Evolutionary conservation across 2,113 vertebrate genomes (phyloP).

Genomic region (Lampris incognitus): DNA sequence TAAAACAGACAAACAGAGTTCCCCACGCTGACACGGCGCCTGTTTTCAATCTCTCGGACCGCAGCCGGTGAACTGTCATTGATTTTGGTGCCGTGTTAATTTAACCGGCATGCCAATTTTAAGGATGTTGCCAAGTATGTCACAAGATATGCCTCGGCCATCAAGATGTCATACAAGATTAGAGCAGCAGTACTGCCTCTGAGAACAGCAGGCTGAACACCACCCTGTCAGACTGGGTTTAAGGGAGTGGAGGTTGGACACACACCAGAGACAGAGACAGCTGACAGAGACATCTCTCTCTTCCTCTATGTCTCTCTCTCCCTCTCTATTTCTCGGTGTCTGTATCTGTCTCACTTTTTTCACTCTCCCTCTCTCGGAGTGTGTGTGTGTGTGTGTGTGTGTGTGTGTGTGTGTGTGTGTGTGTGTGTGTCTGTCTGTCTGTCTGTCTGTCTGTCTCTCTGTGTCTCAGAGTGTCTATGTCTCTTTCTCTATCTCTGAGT

Average conservation of each 20-base stretch:
- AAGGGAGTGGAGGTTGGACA: slow-evolving; percentile 68
- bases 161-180: slow-evolving; percentile 8
- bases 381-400: no score
- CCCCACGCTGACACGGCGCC: neutral
- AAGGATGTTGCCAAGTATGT: neutral
- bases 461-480: no score
- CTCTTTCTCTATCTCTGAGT: no score
- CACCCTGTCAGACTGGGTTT: slow-evolving; percentile 70
- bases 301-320: slow-evolving; percentile 38
- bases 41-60: neutral
- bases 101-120: neutral
- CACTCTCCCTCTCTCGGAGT: no score
- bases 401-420: no score
- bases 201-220: slow-evolving; percentile 52
- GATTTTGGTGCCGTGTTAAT: neutral
- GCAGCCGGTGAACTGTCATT: no score
- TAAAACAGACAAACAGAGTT: neutral
- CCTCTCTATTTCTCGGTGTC: neutral
- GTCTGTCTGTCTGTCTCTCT: no score
- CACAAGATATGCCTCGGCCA: neutral
- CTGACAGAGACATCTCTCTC: slow-evolving; percentile 67
- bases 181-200: slow-evolving; percentile 14
- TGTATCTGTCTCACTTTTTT: neutral
- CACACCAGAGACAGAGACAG: slow-evolving; percentile 66
- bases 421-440: no score